Conservation (phyloP, 2,113 vertebrate genomes). For the Ophthalmolycus amberensis region DNA sequence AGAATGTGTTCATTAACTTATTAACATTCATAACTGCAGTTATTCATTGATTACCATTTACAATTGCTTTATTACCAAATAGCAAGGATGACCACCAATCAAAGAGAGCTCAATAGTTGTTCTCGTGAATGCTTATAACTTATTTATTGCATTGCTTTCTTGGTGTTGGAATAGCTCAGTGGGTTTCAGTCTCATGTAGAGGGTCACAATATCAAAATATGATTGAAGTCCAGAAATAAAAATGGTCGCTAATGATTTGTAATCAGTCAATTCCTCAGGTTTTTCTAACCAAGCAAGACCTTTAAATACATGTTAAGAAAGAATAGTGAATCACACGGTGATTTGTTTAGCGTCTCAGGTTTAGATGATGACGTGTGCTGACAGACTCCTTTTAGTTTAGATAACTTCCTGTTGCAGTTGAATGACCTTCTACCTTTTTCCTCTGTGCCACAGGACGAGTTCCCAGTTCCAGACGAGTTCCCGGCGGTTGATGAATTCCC, state of each 20-base stretch:
- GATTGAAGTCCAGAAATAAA: background rate
- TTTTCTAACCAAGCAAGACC: background rate
- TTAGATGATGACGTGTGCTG: background rate
- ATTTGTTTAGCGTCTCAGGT: background rate
- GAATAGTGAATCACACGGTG: background rate
- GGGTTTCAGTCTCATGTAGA: background rate
- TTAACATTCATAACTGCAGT: background rate
- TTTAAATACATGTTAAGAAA: background rate
- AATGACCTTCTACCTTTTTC: background rate
- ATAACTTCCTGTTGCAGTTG: background rate
- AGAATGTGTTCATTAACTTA: background rate
- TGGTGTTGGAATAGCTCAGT: background rate
- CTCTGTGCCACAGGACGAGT: constrained; percentile 75
- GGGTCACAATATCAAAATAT: background rate
- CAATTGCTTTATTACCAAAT: background rate
- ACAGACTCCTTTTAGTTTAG: background rate
- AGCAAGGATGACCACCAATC: background rate
- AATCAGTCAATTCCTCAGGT: background rate
- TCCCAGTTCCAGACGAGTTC: constrained; percentile 85
- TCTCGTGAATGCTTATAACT: background rate
- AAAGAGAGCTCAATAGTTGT: background rate
- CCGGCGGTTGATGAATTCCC: constrained; percentile 85
- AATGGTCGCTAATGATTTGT: background rate
- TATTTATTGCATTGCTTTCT: background rate
- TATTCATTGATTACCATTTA: background rate